phyloP scores from a whole-genome alignment of 1,140 invertebrate genomes.

The Calliphora vicina region DNA sequence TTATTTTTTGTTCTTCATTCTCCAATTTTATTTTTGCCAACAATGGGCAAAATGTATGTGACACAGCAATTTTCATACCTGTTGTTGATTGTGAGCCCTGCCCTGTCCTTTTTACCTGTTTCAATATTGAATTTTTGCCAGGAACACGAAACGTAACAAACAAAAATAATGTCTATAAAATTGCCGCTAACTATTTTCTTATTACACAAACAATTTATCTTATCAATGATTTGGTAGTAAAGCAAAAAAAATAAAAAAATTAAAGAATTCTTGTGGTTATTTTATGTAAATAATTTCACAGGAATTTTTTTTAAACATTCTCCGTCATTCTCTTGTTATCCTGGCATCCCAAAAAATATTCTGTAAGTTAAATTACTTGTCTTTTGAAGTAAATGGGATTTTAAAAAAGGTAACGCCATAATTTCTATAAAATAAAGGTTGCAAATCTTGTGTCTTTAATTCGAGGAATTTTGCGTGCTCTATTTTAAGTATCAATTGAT shows the following conservation, averaged over 20 bases:
- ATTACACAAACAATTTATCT: not conserved
- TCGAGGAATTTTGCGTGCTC: no score
- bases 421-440: no score
- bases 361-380: no score
- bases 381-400: no score
- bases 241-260: not conserved
- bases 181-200: not conserved
- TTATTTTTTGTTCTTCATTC: no score
- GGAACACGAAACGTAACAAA: not conserved
- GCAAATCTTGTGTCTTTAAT: no score
- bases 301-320: not conserved
- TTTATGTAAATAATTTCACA: not conserved
- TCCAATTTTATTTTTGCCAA: not conserved
- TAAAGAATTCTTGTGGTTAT: conserved; percentile 1
- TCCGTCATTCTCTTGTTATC: no score
- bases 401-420: no score
- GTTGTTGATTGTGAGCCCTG: not conserved
- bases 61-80: not conserved
- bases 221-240: not conserved
- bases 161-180: not conserved
- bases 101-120: not conserved
- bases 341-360: no score
- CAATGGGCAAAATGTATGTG: not conserved
- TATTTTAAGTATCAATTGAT: no score
- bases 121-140: not conserved